A percentile compares a stretch with the other conserved stretches of the same genome.
Conservation (phyloP, 2,888 invertebrate genomes). For the Acanthococcus lagerstroemiae region DNA sequence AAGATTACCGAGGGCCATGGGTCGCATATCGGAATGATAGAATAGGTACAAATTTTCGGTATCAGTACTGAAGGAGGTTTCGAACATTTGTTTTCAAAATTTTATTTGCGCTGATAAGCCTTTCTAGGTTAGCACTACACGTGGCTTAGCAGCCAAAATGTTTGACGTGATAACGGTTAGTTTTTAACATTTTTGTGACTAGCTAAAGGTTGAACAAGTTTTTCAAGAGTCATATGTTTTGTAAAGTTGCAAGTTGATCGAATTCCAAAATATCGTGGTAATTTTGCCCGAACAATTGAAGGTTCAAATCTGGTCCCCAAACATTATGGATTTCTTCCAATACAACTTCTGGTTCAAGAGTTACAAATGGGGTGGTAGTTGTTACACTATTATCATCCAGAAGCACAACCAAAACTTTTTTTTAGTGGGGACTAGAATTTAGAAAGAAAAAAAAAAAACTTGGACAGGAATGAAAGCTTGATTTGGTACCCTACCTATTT, state of each 20-base stretch:
- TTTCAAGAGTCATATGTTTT: background rate
- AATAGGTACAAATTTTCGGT: background rate
- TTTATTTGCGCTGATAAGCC: background rate
- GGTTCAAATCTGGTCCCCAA: background rate
- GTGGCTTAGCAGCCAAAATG: constrained; percentile 1
- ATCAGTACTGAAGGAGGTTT: background rate
- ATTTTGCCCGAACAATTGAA: background rate
- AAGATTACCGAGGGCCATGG: background rate
- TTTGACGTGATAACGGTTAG: background rate
- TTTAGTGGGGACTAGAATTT: no score
- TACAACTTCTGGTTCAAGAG: no score
- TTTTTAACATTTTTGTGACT: background rate
- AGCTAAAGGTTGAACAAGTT: no score
- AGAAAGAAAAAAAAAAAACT: no score
- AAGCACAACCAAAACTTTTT: no score
- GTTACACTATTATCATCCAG: no score
- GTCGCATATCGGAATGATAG: no score
- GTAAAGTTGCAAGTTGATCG: background rate
- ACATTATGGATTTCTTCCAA: no score
- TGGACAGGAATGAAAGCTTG: no score
- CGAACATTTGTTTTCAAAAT: background rate
- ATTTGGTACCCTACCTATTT: no score
- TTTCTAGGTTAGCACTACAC: background rate
- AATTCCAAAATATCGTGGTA: no score
- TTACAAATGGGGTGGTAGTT: no score